These are phyloP conservation scores for Odontocolon sp. DNA, from an alignment of 2,888 invertebrate genomes.

Conservation along the genomic window DNA sequence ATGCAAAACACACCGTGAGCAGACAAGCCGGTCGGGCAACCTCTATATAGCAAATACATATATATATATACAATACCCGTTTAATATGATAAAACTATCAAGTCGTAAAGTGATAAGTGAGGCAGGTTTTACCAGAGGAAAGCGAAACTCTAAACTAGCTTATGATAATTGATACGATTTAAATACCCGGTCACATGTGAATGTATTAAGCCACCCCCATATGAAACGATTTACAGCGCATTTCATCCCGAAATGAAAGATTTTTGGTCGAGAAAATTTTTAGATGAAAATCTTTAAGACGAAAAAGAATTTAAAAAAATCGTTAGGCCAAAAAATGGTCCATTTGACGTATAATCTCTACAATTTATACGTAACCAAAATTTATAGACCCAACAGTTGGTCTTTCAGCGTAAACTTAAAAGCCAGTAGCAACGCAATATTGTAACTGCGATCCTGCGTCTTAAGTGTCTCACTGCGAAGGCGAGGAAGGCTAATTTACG, in stretches of 20 bases:
- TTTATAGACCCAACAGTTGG: slow-evolving; percentile 52
- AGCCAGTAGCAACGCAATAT: slow-evolving; percentile 12
- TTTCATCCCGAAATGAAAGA: too few species aligned
- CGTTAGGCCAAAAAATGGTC: not conserved
- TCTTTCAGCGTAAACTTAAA: slow-evolving; percentile 34
- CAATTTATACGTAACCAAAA: slow-evolving; percentile 27
- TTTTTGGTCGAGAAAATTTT: not conserved
- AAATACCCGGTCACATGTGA: not conserved
- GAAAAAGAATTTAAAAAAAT: not conserved
- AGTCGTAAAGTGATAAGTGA: slow-evolving; percentile 8
- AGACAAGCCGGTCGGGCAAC: not conserved
- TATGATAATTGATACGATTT: not conserved
- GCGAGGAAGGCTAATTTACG: slow-evolving; percentile 59
- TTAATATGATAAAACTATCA: too few species aligned
- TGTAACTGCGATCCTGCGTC: slow-evolving; percentile 38
- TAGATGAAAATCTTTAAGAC: not conserved
- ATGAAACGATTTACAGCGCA: too few species aligned
- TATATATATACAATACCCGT: not conserved
- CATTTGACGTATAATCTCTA: not conserved
- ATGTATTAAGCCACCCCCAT: too few species aligned
- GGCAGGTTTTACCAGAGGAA: slow-evolving; percentile 35
- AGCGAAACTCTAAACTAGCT: slow-evolving; percentile 3
- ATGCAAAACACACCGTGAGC: too few species aligned
- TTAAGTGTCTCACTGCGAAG: slow-evolving; percentile 52
- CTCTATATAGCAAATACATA: not conserved